Percentiles rank a stretch among this genome's conserved stretches.
These are phyloP conservation scores for Cynopterus brachyotis DNA, from an alignment of 2,113 vertebrate genomes.

Conservation along the genomic window DNA sequence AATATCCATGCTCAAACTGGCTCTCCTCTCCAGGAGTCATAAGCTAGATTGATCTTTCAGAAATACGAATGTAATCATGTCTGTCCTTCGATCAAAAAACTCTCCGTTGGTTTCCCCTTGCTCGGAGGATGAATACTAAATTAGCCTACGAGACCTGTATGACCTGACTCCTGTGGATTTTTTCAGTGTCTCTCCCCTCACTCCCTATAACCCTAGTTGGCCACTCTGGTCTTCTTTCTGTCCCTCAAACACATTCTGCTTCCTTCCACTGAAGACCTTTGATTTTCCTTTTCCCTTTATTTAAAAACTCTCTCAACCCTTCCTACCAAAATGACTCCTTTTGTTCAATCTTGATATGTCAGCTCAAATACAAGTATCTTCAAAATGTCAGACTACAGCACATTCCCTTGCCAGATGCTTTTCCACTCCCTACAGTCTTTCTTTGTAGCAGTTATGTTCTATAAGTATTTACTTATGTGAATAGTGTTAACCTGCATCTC, in stretches of 20 bases:
- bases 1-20: neutral
- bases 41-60: neutral
- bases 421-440: neutral
- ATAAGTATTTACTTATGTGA: neutral
- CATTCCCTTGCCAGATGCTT: neutral
- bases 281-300: neutral
- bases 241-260: neutral
- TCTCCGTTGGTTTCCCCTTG: neutral
- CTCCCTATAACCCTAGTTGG: too few species aligned
- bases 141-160: neutral
- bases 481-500: neutral
- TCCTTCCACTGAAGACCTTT: neutral
- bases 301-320: neutral
- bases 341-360: neutral
- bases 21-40: neutral
- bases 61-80: neutral
- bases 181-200: neutral
- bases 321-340: neutral
- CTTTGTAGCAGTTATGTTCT: neutral
- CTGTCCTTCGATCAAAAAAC: neutral
- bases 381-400: neutral
- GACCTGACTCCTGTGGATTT: neutral
- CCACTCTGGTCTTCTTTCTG: neutral
- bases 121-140: neutral
- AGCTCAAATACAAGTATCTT: neutral